phyloP scores from a whole-genome alignment of 2,888 invertebrate species.

The Reticulitermes lucifugus region DNA sequence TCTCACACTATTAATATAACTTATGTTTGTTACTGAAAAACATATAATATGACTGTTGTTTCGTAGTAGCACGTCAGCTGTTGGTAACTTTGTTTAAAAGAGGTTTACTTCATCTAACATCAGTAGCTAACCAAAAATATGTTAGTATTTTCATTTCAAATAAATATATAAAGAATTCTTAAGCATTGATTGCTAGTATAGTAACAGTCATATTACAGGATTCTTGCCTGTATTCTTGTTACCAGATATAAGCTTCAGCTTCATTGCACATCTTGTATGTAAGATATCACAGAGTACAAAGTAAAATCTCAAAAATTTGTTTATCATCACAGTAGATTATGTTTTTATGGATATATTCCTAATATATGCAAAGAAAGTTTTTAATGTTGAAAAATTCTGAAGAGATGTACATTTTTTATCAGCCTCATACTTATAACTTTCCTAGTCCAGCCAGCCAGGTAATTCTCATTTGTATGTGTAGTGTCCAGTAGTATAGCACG shows the following conservation, averaged over 20 bases:
- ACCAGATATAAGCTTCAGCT: not conserved
- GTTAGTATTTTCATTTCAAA: not conserved
- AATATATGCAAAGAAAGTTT: not conserved
- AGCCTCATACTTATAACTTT: not conserved
- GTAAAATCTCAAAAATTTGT: not conserved
- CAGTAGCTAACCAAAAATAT: not conserved
- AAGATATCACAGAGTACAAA: not conserved
- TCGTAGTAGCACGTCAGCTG: too few relatives aligned
- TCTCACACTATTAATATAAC: too few relatives aligned
- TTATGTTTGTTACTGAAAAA: too few relatives aligned
- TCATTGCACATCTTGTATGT: not conserved
- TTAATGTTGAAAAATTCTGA: not conserved
- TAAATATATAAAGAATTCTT: not conserved
- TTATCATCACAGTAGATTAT: not conserved
- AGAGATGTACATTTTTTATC: not conserved
- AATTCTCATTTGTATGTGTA: not conserved
- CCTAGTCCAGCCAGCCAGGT: slow-evolving; percentile 3
- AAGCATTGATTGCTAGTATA: too few relatives aligned
- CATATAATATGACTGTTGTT: too few relatives aligned
- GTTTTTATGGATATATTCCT: not conserved
- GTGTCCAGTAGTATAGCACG: not conserved
- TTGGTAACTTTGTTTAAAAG: too few relatives aligned
- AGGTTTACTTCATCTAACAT: too few relatives aligned
- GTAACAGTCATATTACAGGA: not conserved
- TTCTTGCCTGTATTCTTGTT: not conserved